These are phyloP conservation scores for Ianthella basta DNA, from an alignment of 37 sponge, comb jelly and placozoan species.

Conservation along the genomic window DNA sequence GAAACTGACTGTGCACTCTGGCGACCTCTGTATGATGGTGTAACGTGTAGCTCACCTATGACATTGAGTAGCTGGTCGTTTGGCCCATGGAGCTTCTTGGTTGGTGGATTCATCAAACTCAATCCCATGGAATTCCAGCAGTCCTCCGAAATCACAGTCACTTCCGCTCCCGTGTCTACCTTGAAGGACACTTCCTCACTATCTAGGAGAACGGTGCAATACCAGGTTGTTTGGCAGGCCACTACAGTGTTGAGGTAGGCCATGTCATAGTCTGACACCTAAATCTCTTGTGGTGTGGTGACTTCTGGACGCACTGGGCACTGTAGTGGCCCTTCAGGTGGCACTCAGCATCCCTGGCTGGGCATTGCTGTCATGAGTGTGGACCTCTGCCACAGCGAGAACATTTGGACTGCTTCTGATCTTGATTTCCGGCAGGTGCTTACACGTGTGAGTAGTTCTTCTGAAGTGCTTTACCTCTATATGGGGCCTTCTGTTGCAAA, in stretches of 20 bases:
- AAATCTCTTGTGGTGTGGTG: too few relatives aligned
- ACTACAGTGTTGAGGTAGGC: conserved; percentile 5
- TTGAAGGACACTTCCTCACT: conserved; percentile 14
- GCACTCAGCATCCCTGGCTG: too few relatives aligned
- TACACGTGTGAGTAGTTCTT: too few relatives aligned
- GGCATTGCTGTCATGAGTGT: too few relatives aligned
- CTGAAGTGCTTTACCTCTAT: too few relatives aligned
- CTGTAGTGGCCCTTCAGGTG: too few relatives aligned
- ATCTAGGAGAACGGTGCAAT: neutral
- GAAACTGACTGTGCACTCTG: conserved; percentile 17
- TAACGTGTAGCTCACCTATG: conserved; percentile 18
- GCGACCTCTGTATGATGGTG: conserved; percentile 5
- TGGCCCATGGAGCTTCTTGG: conserved; percentile 26
- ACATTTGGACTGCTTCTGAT: too few relatives aligned
- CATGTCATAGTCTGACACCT: neutral
- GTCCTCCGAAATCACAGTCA: conserved; percentile 24
- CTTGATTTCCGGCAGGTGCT: too few relatives aligned
- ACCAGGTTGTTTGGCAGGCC: neutral
- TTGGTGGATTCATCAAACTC: neutral
- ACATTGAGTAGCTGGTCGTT: conserved; percentile 9
- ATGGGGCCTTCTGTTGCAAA: too few relatives aligned
- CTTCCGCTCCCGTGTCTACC: conserved; percentile 30
- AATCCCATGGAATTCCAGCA: neutral
- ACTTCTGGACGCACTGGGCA: too few relatives aligned
- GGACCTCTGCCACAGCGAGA: too few relatives aligned